These are phyloP conservation scores for Mactromeris polynyma DNA, from an alignment of 2,888 invertebrate genomes.

Conservation along the genomic window DNA sequence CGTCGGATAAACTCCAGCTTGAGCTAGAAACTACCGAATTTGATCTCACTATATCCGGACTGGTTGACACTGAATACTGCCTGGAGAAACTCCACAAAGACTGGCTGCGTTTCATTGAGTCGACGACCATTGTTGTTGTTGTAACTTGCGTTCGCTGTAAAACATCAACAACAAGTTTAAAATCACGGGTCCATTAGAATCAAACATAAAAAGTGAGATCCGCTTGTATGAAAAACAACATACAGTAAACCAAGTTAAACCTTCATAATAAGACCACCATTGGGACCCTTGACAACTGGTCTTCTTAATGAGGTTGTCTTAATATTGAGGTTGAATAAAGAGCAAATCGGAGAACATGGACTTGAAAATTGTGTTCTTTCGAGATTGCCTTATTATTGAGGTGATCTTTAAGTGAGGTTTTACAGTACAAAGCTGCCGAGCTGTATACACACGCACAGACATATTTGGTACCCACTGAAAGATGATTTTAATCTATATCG, in stretches of 20 bases:
- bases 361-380: too few species aligned
- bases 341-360: too few species aligned
- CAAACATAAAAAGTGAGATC: too few species aligned
- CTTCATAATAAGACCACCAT: not conserved
- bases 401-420: too few species aligned
- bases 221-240: too few species aligned
- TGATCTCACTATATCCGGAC: not conserved
- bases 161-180: not conserved
- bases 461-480: too few species aligned
- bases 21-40: constrained; percentile 2
- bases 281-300: not conserved
- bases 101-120: constrained; percentile 42
- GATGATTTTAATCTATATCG: too few species aligned
- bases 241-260: not conserved
- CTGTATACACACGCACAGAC: too few species aligned
- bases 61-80: not conserved
- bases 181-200: not conserved
- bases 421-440: too few species aligned
- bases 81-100: constrained; percentile 38
- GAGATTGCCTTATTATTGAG: too few species aligned
- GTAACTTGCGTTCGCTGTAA: not conserved
- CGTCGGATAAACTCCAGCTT: constrained; percentile 5
- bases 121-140: constrained; percentile 29
- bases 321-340: not conserved
- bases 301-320: not conserved